A percentile compares a stretch with the other conserved stretches of the same genome.
These are phyloP conservation scores for Patiria pectinifera DNA, from an alignment of 53 echinoderm and acorn worm species.

Conservation along the genomic window DNA sequence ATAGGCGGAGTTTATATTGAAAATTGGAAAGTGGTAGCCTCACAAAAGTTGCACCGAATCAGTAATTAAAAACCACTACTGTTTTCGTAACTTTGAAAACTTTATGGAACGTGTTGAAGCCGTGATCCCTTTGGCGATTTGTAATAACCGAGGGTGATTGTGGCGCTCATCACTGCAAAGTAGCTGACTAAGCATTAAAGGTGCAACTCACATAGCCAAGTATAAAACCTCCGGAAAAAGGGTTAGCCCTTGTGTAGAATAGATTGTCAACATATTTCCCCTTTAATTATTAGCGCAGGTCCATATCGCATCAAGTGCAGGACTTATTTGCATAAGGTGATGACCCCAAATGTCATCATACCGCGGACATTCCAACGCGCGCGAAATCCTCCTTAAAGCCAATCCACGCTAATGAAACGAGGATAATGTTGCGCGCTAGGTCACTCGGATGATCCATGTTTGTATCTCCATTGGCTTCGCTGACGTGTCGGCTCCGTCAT, in stretches of 20 bases:
- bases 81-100: background rate
- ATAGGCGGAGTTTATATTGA: too few species aligned
- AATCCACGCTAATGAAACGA: constrained; percentile 13
- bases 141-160: background rate
- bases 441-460: background rate
- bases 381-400: background rate
- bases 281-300: too few species aligned
- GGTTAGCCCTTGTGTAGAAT: too few species aligned
- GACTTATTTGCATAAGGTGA: background rate
- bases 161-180: background rate
- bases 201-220: background rate
- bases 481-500: constrained; percentile 14
- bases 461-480: background rate
- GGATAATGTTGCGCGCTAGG: constrained; percentile 1
- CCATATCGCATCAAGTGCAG: too few species aligned
- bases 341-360: background rate
- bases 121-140: background rate
- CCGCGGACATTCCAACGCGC: background rate
- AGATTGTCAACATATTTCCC: too few species aligned
- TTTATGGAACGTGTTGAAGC: background rate
- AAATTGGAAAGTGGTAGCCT: too few species aligned
- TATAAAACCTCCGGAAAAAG: too few species aligned
- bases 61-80: background rate
- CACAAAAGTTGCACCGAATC: too few species aligned
- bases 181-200: background rate